These are phyloP conservation scores for Macrophya annulata DNA, from an alignment of 2,888 invertebrate genomes.

Conservation along the genomic window DNA sequence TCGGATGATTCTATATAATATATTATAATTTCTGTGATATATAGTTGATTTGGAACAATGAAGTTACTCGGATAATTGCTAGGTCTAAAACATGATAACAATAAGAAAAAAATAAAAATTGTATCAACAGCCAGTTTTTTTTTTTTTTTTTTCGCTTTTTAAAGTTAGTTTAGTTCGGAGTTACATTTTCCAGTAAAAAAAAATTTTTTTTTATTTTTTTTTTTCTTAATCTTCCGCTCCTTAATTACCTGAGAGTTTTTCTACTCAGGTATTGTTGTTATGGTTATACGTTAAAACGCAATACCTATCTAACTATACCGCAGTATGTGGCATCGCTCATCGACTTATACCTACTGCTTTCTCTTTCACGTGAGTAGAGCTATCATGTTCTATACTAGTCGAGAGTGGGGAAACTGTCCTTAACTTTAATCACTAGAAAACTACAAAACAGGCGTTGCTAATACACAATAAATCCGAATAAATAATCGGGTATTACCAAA, in stretches of 20 bases:
- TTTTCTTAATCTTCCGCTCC: neutral
- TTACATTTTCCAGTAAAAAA: neutral
- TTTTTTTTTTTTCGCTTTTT: neutral
- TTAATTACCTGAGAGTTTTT: slow-evolving; percentile 29
- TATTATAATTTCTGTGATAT: neutral
- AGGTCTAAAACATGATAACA: neutral
- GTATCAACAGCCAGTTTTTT: neutral
- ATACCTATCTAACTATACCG: neutral
- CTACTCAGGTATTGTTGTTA: slow-evolving; percentile 5
- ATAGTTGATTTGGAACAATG: neutral
- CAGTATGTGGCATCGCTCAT: slow-evolving; percentile 11
- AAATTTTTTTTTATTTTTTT: neutral
- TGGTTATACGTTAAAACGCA: neutral
- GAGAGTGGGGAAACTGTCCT: slow-evolving; percentile 27
- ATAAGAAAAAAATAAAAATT: neutral
- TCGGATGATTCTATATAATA: no score
- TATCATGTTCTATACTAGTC: neutral
- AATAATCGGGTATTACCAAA: neutral
- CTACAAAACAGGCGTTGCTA: neutral
- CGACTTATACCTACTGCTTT: slow-evolving; percentile 36
- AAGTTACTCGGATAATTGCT: neutral
- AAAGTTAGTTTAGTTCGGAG: neutral
- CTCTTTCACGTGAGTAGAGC: slow-evolving; percentile 29
- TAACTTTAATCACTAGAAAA: slow-evolving; percentile 13
- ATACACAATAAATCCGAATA: slow-evolving; percentile 2